Conservation (phyloP, 2,888 invertebrate species). For the Phengaris alcon region DNA sequence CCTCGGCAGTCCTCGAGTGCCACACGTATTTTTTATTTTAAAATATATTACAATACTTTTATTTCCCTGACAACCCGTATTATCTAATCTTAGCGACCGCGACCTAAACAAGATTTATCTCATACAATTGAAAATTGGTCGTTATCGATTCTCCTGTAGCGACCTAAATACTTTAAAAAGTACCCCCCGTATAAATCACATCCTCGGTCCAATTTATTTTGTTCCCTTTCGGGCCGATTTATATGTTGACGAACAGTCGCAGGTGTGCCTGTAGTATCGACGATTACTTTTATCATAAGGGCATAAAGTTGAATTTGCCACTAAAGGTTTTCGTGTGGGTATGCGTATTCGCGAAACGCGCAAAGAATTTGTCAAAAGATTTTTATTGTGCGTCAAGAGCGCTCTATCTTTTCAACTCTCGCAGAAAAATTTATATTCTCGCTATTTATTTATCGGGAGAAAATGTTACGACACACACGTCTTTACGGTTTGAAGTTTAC, state of each 20-base stretch:
- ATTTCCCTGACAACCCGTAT: too few relatives aligned
- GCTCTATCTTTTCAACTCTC: constrained; percentile 1
- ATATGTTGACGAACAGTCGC: constrained; percentile 38
- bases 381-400: constrained; percentile 2
- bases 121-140: not conserved
- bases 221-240: constrained; percentile 38
- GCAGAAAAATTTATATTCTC: constrained; percentile 11
- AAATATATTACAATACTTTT: too few relatives aligned
- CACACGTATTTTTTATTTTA: too few relatives aligned
- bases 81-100: too few relatives aligned
- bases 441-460: not conserved
- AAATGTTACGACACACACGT: not conserved
- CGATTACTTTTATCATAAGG: not conserved
- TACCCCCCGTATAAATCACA: constrained; percentile 38
- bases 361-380: constrained; percentile 12
- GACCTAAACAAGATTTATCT: not conserved
- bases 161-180: constrained; percentile 30
- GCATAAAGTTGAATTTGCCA: not conserved
- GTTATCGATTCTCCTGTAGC: not conserved
- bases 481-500: not conserved
- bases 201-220: constrained; percentile 43
- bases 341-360: not conserved
- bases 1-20: too few relatives aligned
- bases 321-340: not conserved
- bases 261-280: constrained; percentile 5